These are phyloP conservation scores for Hoplostethus mediterraneus DNA, from an alignment of 2,797 vertebrate genomes.

Conservation along the genomic window DNA sequence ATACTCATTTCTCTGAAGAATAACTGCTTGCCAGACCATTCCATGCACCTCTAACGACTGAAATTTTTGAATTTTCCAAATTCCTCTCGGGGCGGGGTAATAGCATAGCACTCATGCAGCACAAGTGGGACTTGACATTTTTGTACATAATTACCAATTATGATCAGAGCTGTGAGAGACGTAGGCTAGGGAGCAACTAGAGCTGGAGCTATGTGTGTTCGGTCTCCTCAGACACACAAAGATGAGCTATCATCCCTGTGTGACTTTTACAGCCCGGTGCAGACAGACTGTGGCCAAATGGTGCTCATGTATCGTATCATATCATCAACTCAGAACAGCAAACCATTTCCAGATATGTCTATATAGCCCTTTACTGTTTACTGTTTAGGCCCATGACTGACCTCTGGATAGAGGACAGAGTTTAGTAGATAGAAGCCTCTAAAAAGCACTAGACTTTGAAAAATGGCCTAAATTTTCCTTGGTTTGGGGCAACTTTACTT, in stretches of 20 bases:
- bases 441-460: conserved; percentile 48
- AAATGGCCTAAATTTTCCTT: conserved; percentile 35
- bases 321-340: not conserved
- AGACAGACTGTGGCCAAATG: not conserved
- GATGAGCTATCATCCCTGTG: conserved; percentile 6
- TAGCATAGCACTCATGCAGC: not conserved
- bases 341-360: not conserved
- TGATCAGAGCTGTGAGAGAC: conserved; percentile 7
- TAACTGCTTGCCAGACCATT: conserved; percentile 21
- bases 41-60: conserved; percentile 1
- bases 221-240: not conserved
- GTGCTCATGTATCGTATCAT: not conserved
- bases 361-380: conserved; percentile 4
- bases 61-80: conserved; percentile 18
- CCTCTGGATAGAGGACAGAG: conserved; percentile 22
- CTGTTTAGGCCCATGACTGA: conserved; percentile 35
- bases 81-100: conserved; percentile 21
- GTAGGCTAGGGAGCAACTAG: not conserved
- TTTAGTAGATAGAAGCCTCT: conserved; percentile 13
- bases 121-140: conserved; percentile 11
- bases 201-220: not conserved
- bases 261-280: conserved; percentile 29
- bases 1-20: not conserved
- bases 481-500: conserved; percentile 13
- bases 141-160: conserved; percentile 2